Conservation (phyloP, 1,140 invertebrate species). For the Diplogasteroides magnus region DNA sequence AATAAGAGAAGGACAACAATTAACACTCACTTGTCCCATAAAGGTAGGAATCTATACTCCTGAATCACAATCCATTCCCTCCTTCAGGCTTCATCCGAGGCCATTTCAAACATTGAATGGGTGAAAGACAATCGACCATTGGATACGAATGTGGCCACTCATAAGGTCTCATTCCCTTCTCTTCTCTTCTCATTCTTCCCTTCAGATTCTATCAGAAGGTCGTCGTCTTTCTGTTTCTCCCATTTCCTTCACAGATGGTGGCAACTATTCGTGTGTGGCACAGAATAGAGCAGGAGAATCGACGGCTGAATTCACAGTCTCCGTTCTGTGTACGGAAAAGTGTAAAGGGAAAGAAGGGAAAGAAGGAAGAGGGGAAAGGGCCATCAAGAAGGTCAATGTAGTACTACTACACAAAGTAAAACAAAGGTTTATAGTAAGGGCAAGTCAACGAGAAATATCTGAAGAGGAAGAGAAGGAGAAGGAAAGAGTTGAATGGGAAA, state of each 20-base stretch:
- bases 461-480: too few relatives aligned
- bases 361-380: too few relatives aligned
- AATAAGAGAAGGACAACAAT: slow-evolving; percentile 40
- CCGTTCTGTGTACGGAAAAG: slow-evolving; percentile 54
- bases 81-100: slow-evolving; percentile 1
- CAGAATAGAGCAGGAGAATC: slow-evolving; percentile 49
- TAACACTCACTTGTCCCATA: slow-evolving; percentile 44
- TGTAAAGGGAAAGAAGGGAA: too few relatives aligned
- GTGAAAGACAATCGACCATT: slow-evolving; percentile 47
- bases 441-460: too few relatives aligned
- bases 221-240: slow-evolving; percentile 32
- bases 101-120: slow-evolving; percentile 40
- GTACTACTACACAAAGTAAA: too few relatives aligned
- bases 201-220: slow-evolving; percentile 43
- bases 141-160: too few relatives aligned
- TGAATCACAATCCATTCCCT: slow-evolving; percentile 19
- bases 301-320: slow-evolving; percentile 43
- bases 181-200: background rate
- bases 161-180: background rate
- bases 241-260: slow-evolving; percentile 36
- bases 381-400: too few relatives aligned
- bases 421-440: too few relatives aligned
- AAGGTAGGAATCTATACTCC: background rate
- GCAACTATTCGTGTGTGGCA: slow-evolving; percentile 46
- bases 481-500: too few relatives aligned